Conservation (phyloP, 2,797 vertebrate genomes). For the Sebastes kiyomatsui region DNA sequence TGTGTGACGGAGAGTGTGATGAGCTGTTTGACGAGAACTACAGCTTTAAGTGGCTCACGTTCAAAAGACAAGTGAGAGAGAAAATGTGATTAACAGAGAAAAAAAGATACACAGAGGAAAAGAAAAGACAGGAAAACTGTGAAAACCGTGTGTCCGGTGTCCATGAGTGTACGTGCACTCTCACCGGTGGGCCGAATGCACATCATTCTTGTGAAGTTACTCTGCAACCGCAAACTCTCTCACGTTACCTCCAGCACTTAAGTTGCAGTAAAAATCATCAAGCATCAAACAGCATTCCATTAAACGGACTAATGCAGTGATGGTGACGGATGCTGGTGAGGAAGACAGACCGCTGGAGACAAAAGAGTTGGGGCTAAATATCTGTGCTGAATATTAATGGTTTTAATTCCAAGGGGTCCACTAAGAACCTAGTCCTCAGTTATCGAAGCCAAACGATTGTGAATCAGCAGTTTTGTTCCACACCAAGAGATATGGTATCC, state of each 20-base stretch:
- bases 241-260: slow-evolving; percentile 23
- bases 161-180: background rate
- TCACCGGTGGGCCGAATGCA: slow-evolving; percentile 54
- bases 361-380: slow-evolving; percentile 3
- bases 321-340: slow-evolving; percentile 31
- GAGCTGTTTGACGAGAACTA: slow-evolving; percentile 21
- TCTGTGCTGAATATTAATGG: slow-evolving; percentile 33
- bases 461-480: slow-evolving; percentile 17
- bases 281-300: slow-evolving; percentile 48
- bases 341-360: slow-evolving; percentile 11
- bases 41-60: slow-evolving; percentile 21
- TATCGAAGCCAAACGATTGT: background rate
- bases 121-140: background rate
- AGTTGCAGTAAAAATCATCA: slow-evolving; percentile 34
- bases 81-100: background rate
- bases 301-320: slow-evolving; percentile 16
- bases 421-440: background rate
- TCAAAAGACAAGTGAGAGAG: slow-evolving; percentile 21
- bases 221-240: slow-evolving; percentile 50
- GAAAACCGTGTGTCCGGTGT: background rate
- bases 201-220: slow-evolving; percentile 44
- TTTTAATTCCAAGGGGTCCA: slow-evolving; percentile 23
- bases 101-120: background rate
- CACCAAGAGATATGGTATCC: background rate
- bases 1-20: background rate